These are phyloP conservation scores for Grammomys dolichurus DNA, from an alignment of 2,113 vertebrate species.

Conservation along the genomic window DNA sequence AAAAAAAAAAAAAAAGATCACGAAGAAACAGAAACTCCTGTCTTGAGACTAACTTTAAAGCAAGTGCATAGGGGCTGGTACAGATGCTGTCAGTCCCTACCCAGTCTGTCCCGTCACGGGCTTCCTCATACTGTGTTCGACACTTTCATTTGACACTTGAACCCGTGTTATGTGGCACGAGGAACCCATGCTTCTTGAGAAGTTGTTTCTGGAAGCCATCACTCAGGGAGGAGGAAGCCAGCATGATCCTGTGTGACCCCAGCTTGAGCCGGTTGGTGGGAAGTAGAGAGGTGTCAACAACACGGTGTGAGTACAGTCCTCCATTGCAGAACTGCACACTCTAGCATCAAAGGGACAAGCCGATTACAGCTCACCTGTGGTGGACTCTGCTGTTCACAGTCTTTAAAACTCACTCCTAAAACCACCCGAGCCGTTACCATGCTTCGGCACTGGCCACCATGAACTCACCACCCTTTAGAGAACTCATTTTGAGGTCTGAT, in stretches of 20 bases:
- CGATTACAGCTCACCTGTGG: neutral
- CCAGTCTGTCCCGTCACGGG: neutral
- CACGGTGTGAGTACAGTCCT: neutral
- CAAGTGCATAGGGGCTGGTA: neutral
- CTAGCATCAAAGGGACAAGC: neutral
- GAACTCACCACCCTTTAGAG: neutral
- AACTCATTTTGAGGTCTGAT: neutral
- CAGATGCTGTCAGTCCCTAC: neutral
- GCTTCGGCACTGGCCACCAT: neutral
- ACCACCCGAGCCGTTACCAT: neutral
- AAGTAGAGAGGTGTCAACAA: neutral
- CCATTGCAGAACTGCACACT: neutral
- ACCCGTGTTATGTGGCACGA: neutral
- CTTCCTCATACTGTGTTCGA: neutral
- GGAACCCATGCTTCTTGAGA: slow-evolving; percentile 8
- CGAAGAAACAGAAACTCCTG: slow-evolving; percentile 13
- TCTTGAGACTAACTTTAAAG: slow-evolving; percentile 8
- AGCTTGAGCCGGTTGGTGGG: neutral
- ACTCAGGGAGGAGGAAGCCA: neutral
- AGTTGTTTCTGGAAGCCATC: neutral
- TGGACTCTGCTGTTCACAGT: neutral
- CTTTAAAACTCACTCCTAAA: neutral
- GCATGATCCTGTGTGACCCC: neutral
- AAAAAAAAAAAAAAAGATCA: neutral
- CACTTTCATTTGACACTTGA: neutral